These are phyloP conservation scores for Laticauda colubrina DNA, from an alignment of 2,113 vertebrate species.

Conservation along the genomic window DNA sequence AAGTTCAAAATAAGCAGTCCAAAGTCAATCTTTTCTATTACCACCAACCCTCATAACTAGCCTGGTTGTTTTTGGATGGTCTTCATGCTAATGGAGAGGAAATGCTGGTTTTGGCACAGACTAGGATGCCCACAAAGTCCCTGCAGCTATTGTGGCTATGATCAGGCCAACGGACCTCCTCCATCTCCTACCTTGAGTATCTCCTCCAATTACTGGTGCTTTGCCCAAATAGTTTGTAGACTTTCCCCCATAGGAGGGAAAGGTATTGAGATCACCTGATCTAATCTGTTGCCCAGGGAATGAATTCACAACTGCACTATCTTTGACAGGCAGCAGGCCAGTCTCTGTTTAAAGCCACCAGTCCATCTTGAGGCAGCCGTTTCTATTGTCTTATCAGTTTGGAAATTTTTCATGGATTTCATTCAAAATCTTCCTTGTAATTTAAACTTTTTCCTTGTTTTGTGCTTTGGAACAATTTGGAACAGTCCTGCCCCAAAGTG, in stretches of 20 bases:
- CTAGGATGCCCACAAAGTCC: not conserved
- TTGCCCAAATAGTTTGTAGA: not conserved
- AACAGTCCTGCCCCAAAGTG: not conserved
- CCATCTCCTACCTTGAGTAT: not conserved
- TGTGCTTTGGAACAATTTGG: not conserved
- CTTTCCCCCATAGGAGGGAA: not conserved
- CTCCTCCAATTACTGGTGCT: not conserved
- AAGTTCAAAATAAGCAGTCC: too few species aligned
- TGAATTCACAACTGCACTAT: not conserved
- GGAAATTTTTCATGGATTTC: not conserved
- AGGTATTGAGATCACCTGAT: not conserved
- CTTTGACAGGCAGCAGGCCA: not conserved
- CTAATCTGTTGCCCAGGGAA: not conserved
- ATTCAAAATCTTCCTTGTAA: not conserved
- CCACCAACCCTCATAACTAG: not conserved
- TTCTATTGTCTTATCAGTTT: not conserved
- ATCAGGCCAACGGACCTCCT: not conserved
- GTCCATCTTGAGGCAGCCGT: not conserved
- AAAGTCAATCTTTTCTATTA: not conserved
- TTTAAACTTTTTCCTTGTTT: not conserved
- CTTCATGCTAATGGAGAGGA: not conserved
- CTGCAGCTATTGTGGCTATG: not conserved
- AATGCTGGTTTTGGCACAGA: not conserved
- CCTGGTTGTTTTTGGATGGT: not conserved
- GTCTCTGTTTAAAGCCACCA: not conserved